A percentile compares a stretch with the other conserved stretches of the same genome.
Conservation (phyloP, 2,888 invertebrate genomes). For the Xanthorhoe spadicearia region DNA sequence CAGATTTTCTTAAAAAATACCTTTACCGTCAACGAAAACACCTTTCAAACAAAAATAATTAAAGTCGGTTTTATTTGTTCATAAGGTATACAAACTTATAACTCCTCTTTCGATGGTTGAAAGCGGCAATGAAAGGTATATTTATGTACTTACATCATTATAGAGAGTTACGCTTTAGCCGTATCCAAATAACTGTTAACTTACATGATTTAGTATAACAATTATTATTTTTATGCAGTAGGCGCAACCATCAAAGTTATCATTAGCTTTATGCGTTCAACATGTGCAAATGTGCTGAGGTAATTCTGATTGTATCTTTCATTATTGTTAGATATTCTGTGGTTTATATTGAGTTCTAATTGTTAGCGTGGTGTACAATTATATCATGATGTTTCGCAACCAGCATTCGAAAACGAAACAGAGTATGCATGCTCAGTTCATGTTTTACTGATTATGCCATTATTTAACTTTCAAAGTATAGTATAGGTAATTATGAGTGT, state of each 20-base stretch:
- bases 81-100: too few relatives aligned
- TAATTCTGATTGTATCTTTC: slow-evolving; percentile 2
- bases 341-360: slow-evolving; percentile 13
- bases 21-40: too few relatives aligned
- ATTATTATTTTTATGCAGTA: not conserved
- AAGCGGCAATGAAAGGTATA: too few relatives aligned
- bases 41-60: too few relatives aligned
- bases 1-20: too few relatives aligned
- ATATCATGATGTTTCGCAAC: slow-evolving; percentile 13
- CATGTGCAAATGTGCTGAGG: not conserved
- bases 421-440: slow-evolving; percentile 8
- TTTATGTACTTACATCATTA: too few relatives aligned
- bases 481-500: slow-evolving; percentile 11
- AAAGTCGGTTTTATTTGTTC: too few relatives aligned
- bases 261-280: not conserved
- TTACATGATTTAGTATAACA: not conserved
- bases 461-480: slow-evolving; percentile 11
- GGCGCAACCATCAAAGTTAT: not conserved
- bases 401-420: slow-evolving; percentile 14
- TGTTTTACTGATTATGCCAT: not conserved
- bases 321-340: not conserved
- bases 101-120: too few relatives aligned
- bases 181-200: not conserved
- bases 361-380: not conserved
- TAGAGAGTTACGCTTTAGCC: not conserved